phyloP scores from a whole-genome alignment of 2,888 invertebrate genomes.

The Horisme vitalbata region DNA sequence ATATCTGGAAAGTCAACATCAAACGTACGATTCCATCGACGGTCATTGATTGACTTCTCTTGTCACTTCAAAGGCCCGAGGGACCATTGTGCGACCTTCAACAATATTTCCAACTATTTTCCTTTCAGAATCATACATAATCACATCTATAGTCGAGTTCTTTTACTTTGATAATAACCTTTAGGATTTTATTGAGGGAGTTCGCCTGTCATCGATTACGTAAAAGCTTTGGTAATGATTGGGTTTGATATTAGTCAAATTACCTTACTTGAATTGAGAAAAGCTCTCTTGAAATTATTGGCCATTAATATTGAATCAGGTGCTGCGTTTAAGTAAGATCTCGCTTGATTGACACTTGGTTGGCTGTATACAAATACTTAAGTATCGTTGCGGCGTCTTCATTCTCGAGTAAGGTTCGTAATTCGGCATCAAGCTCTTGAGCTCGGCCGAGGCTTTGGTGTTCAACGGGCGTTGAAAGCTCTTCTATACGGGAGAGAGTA shows the following conservation, averaged over 20 bases:
- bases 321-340: no score
- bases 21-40: constrained; percentile 62
- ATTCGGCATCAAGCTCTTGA: no score
- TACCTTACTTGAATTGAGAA: neutral
- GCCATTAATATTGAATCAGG: no score
- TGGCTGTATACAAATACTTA: no score
- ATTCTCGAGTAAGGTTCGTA: no score
- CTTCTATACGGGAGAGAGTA: no score
- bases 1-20: constrained; percentile 47
- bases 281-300: neutral
- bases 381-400: no score
- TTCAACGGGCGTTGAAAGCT: no score
- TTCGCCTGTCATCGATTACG: constrained; percentile 12
- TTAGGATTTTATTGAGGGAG: constrained; percentile 21
- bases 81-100: constrained; percentile 63
- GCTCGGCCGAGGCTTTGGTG: no score
- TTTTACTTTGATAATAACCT: constrained; percentile 19
- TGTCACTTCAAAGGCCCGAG: constrained; percentile 75
- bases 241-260: constrained; percentile 20
- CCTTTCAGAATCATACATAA: constrained; percentile 37
- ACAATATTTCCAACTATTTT: constrained; percentile 68
- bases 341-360: no score
- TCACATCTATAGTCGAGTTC: constrained; percentile 8
- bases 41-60: constrained; percentile 70
- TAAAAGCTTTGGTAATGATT: constrained; percentile 11